Evolutionary conservation across 1,140 invertebrate species (phyloP).

Genomic region (Drosophila burlai): DNA sequence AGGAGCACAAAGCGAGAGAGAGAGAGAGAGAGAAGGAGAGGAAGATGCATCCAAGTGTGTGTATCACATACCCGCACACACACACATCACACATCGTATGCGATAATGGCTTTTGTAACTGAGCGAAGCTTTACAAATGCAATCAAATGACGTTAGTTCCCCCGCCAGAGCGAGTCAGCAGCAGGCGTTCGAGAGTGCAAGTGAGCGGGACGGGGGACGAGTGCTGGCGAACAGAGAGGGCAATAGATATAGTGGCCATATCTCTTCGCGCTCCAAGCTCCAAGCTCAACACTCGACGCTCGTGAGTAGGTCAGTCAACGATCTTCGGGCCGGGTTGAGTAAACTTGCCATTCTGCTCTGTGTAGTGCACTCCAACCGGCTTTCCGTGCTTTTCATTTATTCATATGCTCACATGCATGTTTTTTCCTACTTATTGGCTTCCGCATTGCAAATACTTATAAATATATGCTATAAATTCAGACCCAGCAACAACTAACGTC

Average conservation of each 20-base stretch:
- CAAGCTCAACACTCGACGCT: background rate
- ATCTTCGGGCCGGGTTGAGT: constrained; percentile 63
- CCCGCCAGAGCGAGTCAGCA: constrained; percentile 14
- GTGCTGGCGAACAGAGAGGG: constrained; percentile 7
- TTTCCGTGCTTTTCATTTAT: constrained; percentile 55
- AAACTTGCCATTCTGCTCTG: constrained; percentile 44
- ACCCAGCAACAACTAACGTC: constrained; percentile 12
- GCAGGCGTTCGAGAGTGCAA: constrained; percentile 5
- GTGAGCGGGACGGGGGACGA: constrained; percentile 15
- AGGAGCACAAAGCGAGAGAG: background rate
- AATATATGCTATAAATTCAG: constrained; percentile 4
- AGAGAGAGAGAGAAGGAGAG: background rate
- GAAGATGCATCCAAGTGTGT: constrained; percentile 8
- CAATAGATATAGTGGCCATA: constrained; percentile 19
- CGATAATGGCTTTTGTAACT: constrained; percentile 66
- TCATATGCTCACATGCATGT: constrained; percentile 29
- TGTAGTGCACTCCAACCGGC: constrained; percentile 58
- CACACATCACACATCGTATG: constrained; percentile 24
- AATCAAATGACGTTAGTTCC: constrained; percentile 80
- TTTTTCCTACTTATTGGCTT: constrained; percentile 35
- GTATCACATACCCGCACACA: constrained; percentile 9
- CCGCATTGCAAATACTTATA: constrained; percentile 65
- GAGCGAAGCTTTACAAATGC: constrained; percentile 81
- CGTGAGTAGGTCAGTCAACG: constrained; percentile 80
- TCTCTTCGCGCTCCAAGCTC: background rate